Conservation (phyloP, 2,113 vertebrate species). For the Dicaeum eximium region DNA sequence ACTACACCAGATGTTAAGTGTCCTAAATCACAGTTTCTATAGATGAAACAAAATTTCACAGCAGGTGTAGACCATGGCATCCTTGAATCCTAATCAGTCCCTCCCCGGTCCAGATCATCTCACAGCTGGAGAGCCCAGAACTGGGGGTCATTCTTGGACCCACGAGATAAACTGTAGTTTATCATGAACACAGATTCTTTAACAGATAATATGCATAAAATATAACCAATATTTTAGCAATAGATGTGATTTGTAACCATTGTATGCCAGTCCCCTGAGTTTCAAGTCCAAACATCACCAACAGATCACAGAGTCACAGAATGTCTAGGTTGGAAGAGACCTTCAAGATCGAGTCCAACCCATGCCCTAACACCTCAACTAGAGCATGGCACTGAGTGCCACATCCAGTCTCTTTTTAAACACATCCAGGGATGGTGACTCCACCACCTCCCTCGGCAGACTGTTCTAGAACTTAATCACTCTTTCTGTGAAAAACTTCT, state of each 20-base stretch:
- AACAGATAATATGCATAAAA: background rate
- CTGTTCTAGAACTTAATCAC: no score
- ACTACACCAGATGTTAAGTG: background rate
- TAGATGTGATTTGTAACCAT: background rate
- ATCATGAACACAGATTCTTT: background rate
- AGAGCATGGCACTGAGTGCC: no score
- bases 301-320: no score
- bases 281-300: background rate
- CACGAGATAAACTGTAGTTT: background rate
- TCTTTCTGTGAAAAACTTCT: no score
- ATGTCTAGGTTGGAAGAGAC: no score
- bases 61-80: background rate
- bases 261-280: background rate
- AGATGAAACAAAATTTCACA: background rate
- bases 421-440: no score
- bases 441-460: no score
- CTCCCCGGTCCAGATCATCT: background rate
- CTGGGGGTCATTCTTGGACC: background rate
- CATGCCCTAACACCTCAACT: no score
- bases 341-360: no score
- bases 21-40: background rate
- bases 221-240: background rate
- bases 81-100: background rate
- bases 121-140: background rate
- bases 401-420: no score